These are phyloP conservation scores for Coturnix japonica DNA, from an alignment of 2,113 vertebrate species.

Conservation along the genomic window DNA sequence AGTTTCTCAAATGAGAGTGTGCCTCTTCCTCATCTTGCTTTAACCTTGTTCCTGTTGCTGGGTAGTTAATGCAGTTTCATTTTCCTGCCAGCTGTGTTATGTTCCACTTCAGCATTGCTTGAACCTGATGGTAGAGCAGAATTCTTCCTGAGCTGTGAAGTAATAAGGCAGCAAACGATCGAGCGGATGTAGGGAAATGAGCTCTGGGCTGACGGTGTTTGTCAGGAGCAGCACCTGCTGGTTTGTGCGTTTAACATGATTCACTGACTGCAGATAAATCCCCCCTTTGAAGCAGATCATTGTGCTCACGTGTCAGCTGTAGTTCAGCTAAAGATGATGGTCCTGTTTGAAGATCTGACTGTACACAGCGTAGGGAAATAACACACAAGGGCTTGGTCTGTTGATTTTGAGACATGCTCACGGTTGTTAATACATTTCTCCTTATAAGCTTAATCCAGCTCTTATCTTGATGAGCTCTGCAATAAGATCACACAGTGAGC, in stretches of 20 bases:
- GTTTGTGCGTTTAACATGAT: not conserved
- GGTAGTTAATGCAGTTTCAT: not conserved
- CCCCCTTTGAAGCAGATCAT: not conserved
- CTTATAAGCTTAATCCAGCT: not conserved
- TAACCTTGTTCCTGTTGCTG: not conserved
- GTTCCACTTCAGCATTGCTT: not conserved
- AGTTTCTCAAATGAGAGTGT: not conserved
- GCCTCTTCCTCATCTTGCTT: not conserved
- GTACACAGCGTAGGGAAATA: accelerated
- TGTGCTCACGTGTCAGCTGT: accelerated
- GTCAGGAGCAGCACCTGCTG: not conserved
- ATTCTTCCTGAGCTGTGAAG: not conserved
- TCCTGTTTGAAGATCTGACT: not conserved
- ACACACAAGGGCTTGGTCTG: not conserved
- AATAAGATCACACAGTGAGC: not conserved
- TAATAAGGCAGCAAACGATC: not conserved
- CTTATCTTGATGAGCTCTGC: not conserved
- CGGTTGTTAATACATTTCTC: not conserved
- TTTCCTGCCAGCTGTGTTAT: not conserved
- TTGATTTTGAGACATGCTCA: accelerated
- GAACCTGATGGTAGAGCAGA: not conserved
- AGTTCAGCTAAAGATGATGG: not conserved
- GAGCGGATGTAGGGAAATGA: not conserved
- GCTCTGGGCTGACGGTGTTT: not conserved
- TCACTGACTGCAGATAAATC: not conserved